Conservation (phyloP, 2,888 invertebrate genomes). For the Acanthopleura granulata region DNA sequence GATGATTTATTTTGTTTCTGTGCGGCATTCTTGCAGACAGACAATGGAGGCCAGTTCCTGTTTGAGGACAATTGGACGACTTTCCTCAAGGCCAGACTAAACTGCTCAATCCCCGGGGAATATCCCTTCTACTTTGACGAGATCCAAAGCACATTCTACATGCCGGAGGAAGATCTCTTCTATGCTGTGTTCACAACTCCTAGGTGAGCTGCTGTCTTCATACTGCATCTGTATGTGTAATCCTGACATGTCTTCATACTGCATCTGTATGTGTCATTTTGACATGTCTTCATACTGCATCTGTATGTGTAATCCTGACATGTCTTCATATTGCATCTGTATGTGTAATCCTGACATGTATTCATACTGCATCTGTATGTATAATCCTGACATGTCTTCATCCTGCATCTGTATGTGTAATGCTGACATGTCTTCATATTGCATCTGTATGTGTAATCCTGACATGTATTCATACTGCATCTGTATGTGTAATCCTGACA, state of each 20-base stretch:
- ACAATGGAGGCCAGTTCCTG: slow-evolving; percentile 80
- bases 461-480: slow-evolving; percentile 70
- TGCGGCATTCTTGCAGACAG: slow-evolving; percentile 71
- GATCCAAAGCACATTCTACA: slow-evolving; percentile 77
- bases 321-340: neutral
- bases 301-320: too few relatives aligned
- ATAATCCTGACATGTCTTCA: too few relatives aligned
- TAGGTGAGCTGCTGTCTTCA: slow-evolving; percentile 42
- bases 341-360: too few relatives aligned
- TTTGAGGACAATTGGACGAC: slow-evolving; percentile 92
- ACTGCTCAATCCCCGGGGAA: slow-evolving; percentile 90
- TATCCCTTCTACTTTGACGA: slow-evolving; percentile 95
- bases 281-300: neutral
- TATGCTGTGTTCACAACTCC: slow-evolving; percentile 97
- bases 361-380: too few relatives aligned
- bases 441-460: too few relatives aligned
- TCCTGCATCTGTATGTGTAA: too few relatives aligned
- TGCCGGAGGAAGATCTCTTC: slow-evolving; percentile 74
- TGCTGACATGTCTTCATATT: slow-evolving; percentile 71
- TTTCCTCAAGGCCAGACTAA: slow-evolving; percentile 91
- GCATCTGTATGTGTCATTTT: too few relatives aligned
- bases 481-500: too few relatives aligned
- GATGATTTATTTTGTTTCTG: neutral
- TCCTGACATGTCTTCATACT: neutral
- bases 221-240: too few relatives aligned